These are phyloP conservation scores for Cetonia aurata DNA, from an alignment of 2,888 invertebrate species.

Conservation along the genomic window DNA sequence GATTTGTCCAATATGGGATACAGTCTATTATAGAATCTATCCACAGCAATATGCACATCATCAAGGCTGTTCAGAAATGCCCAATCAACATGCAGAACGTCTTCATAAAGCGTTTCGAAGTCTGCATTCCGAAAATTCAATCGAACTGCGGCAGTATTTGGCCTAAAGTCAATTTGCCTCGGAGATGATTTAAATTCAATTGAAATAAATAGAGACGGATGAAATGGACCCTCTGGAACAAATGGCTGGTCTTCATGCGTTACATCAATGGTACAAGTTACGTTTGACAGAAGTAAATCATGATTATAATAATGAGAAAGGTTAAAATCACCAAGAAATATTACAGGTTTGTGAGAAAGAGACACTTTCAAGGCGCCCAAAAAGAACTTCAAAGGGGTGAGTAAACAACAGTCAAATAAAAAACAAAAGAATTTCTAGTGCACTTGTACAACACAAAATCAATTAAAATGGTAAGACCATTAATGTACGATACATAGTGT, in stretches of 20 bases:
- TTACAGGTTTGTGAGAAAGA: background rate
- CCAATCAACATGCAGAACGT: background rate
- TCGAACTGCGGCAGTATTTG: background rate
- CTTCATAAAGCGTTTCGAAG: slow-evolving; percentile 7
- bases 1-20: no score
- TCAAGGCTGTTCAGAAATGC: background rate
- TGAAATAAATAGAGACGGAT: no score
- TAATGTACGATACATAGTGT: no score
- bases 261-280: background rate
- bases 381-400: background rate
- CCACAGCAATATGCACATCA: background rate
- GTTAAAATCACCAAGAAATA: slow-evolving; percentile 7
- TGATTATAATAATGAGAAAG: no score
- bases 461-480: no score
- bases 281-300: background rate
- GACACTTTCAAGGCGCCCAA: background rate
- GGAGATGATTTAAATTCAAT: background rate
- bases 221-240: slow-evolving; percentile 10
- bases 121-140: slow-evolving; percentile 10
- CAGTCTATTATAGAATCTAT: background rate
- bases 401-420: slow-evolving; percentile 2
- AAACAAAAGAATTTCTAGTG: background rate
- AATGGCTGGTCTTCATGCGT: background rate
- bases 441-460: no score
- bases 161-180: background rate